These are phyloP conservation scores for Micropoecilia bifurca DNA, from an alignment of 2,797 vertebrate genomes.

Conservation along the genomic window DNA sequence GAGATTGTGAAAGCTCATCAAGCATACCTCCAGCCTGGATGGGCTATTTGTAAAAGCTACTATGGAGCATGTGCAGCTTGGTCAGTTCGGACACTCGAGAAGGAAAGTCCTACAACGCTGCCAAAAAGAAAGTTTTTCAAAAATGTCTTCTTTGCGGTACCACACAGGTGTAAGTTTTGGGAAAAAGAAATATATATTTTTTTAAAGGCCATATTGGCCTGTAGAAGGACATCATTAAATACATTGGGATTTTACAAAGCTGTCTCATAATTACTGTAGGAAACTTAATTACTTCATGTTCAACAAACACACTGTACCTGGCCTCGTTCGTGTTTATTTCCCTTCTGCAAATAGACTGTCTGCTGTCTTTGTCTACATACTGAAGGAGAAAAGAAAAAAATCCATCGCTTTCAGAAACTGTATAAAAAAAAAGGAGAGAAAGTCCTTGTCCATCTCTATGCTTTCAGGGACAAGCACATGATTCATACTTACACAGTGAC, in stretches of 20 bases:
- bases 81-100: constrained; percentile 4
- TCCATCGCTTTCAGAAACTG: neutral
- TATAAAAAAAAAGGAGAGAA: neutral
- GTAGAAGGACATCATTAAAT: neutral
- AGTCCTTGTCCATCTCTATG: constrained; percentile 10
- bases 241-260: neutral
- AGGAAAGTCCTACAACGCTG: neutral
- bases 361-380: constrained; percentile 11
- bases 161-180: neutral
- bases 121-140: constrained; percentile 4
- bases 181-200: neutral
- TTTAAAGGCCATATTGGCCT: neutral
- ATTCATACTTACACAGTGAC: constrained; percentile 26
- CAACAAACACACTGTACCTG: constrained; percentile 18
- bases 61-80: constrained; percentile 15
- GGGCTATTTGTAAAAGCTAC: constrained; percentile 24
- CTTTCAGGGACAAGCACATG: constrained; percentile 22
- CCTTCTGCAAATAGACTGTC: neutral
- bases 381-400: neutral
- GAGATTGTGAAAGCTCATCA: constrained; percentile 52
- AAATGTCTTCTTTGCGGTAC: neutral
- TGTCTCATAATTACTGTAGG: constrained; percentile 24
- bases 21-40: constrained; percentile 18
- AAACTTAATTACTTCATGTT: constrained; percentile 43
- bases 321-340: neutral